These are phyloP conservation scores for Rhinolophus ferrumequinum DNA, from an alignment of 2,113 vertebrate species.

Conservation along the genomic window DNA sequence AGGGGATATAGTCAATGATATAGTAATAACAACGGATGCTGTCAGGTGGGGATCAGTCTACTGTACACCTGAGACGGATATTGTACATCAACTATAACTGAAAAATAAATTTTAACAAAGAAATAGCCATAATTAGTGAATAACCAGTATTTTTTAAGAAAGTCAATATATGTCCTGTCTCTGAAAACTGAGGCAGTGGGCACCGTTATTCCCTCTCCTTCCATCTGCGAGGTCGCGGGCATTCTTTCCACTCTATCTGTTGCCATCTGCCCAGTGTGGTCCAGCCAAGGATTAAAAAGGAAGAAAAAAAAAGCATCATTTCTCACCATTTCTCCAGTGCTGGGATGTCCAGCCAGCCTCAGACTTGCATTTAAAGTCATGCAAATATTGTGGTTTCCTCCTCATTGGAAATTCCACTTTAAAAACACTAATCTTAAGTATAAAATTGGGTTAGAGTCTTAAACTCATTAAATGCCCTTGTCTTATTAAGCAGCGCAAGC, in stretches of 20 bases:
- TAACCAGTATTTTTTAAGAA: too few relatives aligned
- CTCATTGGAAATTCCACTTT: slow-evolving; percentile 51
- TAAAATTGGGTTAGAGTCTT: slow-evolving; percentile 74
- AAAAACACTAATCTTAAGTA: slow-evolving; percentile 62
- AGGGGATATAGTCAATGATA: too few relatives aligned
- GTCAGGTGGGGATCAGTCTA: too few relatives aligned
- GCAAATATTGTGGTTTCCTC: not conserved
- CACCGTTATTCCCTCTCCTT: too few relatives aligned
- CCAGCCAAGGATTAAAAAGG: not conserved
- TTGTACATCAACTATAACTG: too few relatives aligned
- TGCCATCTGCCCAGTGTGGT: not conserved
- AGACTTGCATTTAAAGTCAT: not conserved
- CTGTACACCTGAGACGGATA: too few relatives aligned
- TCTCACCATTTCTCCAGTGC: rapidly evolving
- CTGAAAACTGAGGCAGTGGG: too few relatives aligned
- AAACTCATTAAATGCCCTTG: slow-evolving; percentile 36
- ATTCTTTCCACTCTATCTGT: not conserved
- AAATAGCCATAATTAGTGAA: too few relatives aligned
- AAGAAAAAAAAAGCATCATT: rapidly evolving
- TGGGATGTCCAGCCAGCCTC: not conserved
- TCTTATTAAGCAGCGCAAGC: slow-evolving; percentile 13
- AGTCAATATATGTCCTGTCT: too few relatives aligned
- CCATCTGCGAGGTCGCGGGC: not conserved
- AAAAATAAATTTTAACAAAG: too few relatives aligned
- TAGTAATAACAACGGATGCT: too few relatives aligned